Percentiles rank a stretch among this genome's conserved stretches.
Evolutionary conservation across 2,797 vertebrate genomes (phyloP).

Genomic region (Danio aesculapii): DNA sequence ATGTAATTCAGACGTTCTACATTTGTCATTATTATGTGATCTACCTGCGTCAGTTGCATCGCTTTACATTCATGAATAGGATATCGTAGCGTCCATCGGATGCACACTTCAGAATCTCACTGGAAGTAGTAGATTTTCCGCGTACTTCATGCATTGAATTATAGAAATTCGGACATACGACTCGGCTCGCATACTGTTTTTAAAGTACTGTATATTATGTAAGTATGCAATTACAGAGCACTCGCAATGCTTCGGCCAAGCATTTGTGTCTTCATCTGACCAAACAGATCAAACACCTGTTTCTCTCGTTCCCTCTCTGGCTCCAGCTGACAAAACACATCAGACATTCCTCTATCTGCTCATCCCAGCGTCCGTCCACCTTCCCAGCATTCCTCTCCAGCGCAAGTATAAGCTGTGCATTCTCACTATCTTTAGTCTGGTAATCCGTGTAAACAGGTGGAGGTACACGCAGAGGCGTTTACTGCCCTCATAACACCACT

Average conservation of each 20-base stretch:
- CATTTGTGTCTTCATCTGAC: slow-evolving; percentile 7
- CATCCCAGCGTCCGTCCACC: slow-evolving; percentile 43
- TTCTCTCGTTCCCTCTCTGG: slow-evolving; percentile 36
- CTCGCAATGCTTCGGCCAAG: slow-evolving; percentile 6
- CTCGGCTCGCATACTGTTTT: too few species aligned
- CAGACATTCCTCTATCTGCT: slow-evolving; percentile 66
- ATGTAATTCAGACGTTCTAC: too few species aligned
- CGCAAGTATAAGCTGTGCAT: slow-evolving; percentile 23
- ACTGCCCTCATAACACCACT: slow-evolving; percentile 54
- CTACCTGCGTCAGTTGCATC: too few species aligned
- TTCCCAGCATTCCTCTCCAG: slow-evolving; percentile 71
- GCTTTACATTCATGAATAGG: too few species aligned
- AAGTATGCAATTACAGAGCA: neutral
- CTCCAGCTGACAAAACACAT: slow-evolving; percentile 74
- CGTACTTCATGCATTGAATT: too few species aligned
- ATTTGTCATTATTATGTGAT: too few species aligned
- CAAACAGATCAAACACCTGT: slow-evolving; percentile 30
- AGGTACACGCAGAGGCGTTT: slow-evolving; percentile 69
- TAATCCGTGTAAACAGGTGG: slow-evolving; percentile 64
- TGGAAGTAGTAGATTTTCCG: too few species aligned
- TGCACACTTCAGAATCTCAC: too few species aligned
- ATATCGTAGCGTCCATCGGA: too few species aligned
- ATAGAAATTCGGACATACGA: too few species aligned
- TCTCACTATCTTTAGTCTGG: slow-evolving; percentile 27
- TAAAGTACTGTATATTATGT: too few species aligned